Conservation (phyloP, 2,797 vertebrate species). For the Neopelma chrysocephalum region DNA sequence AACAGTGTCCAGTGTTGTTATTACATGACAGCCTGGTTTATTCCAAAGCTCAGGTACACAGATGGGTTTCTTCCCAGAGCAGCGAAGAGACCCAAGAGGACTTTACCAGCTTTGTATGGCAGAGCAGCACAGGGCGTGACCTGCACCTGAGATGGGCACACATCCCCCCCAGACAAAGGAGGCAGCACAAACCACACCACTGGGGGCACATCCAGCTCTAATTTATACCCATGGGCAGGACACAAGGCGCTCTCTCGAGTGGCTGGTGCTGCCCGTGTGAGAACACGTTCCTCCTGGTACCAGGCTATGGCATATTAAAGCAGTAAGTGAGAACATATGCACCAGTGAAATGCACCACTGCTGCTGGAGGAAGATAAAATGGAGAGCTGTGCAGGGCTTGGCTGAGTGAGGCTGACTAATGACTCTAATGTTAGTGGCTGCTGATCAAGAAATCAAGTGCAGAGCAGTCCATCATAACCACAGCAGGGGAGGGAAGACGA, state of each 20-base stretch:
- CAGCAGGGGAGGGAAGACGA: background rate
- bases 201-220: background rate
- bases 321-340: conserved; percentile 52
- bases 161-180: rapidly evolving
- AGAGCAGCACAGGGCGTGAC: rapidly evolving
- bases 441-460: conserved; percentile 52
- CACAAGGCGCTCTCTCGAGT: background rate
- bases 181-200: background rate
- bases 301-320: background rate
- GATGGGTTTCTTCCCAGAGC: background rate
- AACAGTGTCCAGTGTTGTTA: background rate
- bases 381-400: background rate
- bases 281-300: background rate
- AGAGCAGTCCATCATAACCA: conserved; percentile 15
- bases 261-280: rapidly evolving
- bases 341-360: conserved; percentile 33
- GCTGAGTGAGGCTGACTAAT: conserved; percentile 46
- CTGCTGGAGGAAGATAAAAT: conserved; percentile 47
- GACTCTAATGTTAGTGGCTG: background rate
- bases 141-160: rapidly evolving
- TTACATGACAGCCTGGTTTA: background rate
- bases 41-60: background rate
- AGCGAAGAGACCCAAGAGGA: background rate
- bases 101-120: rapidly evolving
- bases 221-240: background rate